Evolutionary conservation across 1,140 invertebrate species (phyloP), one percentile per base, ranked within the genome.

Genomic region (Drosophila lowei): DNA sequence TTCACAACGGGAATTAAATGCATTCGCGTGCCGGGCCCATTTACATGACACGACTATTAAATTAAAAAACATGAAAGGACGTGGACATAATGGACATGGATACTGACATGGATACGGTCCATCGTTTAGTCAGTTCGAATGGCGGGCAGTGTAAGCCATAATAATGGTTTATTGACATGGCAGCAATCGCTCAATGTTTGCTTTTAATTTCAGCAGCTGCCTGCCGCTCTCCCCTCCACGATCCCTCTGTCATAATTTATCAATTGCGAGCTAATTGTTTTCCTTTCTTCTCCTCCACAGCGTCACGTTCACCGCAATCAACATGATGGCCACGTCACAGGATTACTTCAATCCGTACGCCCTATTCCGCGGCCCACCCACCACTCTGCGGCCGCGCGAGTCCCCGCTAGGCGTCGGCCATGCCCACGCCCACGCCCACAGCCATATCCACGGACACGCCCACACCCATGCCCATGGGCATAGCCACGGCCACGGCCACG

Each of bases 271-370:
- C 71, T 73, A 73, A 73, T 73, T 73, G 71, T 74, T 73, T 63
- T 73, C 46, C 15, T 41, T 25, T 16, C 75, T 80, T 7, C 30
- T 9, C 8, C 2, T 30, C 8, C 8, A 3, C 72, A 79, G 77
- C 43, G 7, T 58, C 44, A 38, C 48, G 30, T 48, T 59, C 9
- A 21, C 43, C 56, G 34, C 43, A 18, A 38, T 52, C 63, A 77
- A 73, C 54, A 91, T 91, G 90, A 91, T 91, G 90, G 79, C 90
- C 49, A 85, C 90, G 23, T 90, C 90, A 72, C 89, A 90, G 63
- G 88, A 91, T 77, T 91, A 91, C 63, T 91, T 91, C 58, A 89
- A 91, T 77, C 90, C 90, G 21, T 91, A 91, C 64, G 90, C 90
- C 30, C 75, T 90, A 3, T 90, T 91, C 38, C 90, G 90, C 43